phyloP scores from a whole-genome alignment of 1,140 invertebrate genomes.

The Calephelis nemesis region DNA sequence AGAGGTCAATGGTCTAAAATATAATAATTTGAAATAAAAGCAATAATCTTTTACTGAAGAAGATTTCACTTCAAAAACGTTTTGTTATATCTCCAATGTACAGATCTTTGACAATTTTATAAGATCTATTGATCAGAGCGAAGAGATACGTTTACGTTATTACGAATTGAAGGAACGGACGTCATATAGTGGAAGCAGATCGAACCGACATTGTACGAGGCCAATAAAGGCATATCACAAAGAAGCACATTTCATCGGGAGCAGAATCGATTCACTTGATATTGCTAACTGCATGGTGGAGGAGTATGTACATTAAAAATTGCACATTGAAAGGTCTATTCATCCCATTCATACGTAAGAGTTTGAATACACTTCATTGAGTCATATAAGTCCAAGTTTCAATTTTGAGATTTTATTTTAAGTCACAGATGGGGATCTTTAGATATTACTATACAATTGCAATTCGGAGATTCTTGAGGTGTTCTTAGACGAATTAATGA shows the following conservation, averaged over 20 bases:
- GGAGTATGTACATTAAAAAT: conserved; percentile 52
- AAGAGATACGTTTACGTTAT: conserved; percentile 46
- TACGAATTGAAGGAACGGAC: conserved; percentile 42
- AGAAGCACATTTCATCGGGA: conserved; percentile 39
- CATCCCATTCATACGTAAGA: conserved; percentile 38
- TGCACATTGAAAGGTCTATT: conserved; percentile 48
- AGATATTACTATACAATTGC: no score
- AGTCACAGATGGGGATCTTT: no score
- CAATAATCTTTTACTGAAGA: no score
- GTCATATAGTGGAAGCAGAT: conserved; percentile 40
- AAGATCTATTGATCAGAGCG: conserved; percentile 19
- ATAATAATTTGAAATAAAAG: no score
- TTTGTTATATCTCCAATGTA: no score
- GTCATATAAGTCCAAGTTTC: no score
- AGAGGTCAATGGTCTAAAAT: no score
- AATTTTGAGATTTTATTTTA: no score
- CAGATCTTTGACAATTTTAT: conserved; percentile 10
- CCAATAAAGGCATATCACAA: conserved; percentile 46
- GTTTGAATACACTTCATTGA: conserved; percentile 25
- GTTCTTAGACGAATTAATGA: no score
- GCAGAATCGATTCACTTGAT: conserved; percentile 42
- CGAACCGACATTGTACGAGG: conserved; percentile 43
- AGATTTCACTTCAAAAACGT: no score
- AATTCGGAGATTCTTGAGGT: no score
- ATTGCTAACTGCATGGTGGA: conserved; percentile 37